Percentiles rank a stretch among this genome's conserved stretches.
phyloP scores from a whole-genome alignment of 2,888 invertebrate genomes.

The Cephus rjabovi region DNA sequence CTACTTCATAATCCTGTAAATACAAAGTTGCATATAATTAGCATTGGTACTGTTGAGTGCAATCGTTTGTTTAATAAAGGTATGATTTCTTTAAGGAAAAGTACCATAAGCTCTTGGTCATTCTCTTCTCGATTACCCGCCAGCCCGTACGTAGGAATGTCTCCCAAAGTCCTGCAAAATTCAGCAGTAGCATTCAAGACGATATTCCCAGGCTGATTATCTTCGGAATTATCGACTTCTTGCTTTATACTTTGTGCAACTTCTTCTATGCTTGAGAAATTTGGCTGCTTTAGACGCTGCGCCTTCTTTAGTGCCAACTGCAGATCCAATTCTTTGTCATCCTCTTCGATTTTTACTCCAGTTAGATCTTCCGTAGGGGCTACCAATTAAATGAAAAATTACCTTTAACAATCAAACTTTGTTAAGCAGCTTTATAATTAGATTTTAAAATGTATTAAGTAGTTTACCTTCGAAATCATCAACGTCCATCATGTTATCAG shows the following conservation, averaged over 20 bases:
- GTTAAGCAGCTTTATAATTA: neutral
- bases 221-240: constrained; percentile 47
- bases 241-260: constrained; percentile 72
- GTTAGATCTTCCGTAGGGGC: constrained; percentile 61
- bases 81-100: neutral
- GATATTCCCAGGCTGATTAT: constrained; percentile 71
- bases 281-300: constrained; percentile 74
- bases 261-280: constrained; percentile 70
- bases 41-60: neutral
- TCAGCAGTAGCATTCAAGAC: constrained; percentile 94
- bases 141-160: constrained; percentile 94
- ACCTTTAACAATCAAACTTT: constrained; percentile 5
- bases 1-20: constrained; percentile 66
- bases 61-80: neutral
- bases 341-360: constrained; percentile 74
- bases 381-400: constrained; percentile 35
- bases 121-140: constrained; percentile 91
- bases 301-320: constrained; percentile 79
- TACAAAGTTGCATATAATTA: neutral
- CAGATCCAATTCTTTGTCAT: constrained; percentile 78
- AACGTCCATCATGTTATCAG: constrained; percentile 70
- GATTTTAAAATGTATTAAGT: neutral
- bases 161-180: constrained; percentile 95
- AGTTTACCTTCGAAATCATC: constrained; percentile 74
- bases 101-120: constrained; percentile 75